Base-by-base conservation (phyloP, 2,888 invertebrate species). In the Pegoplata infirma region DNA sequence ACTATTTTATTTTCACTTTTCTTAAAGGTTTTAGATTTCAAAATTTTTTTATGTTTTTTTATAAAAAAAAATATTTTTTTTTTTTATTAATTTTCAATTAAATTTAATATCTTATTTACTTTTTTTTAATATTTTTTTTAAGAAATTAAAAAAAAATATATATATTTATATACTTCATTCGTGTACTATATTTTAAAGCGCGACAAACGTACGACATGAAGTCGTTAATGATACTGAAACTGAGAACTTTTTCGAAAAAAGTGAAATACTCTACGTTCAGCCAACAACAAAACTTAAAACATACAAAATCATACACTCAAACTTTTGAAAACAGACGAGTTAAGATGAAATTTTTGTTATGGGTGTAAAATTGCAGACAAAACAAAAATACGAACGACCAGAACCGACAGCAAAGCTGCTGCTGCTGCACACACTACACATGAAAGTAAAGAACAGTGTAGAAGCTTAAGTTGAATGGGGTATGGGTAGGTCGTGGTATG, bases 401-500 rank as follows among this genome's bases (percentile, higher is more conserved):
- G 4, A 51, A 25, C 51, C 21, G n/a, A 51, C 5, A n/a, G 5
- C 23, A 21, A 51, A n/a, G 14, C 51, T 25, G 23, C 5, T 23
- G 17, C 8, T 3, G 8, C 17, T 23, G 8, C 14, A 23, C 12
- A 23, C 23, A 51, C n/a, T 16, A 19, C 47, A n/a, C n/a, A 36
- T 40, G 55, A 59, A 53, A 77, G 51, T 56, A 67, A 64, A 49
- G 74, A 69, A 73, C 67, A 58, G 44, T 51, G 76, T 69, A 77
- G 81, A 76, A 83, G 86, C 84, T 84, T 85, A 85, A 87, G 85
- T 83, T 83, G 85, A 81, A 85, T 84, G 85, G 86, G 86, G 88
- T 88, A 85, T 88, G 88, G 88, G 88, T 88, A 88, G 88, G 88
- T 88, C 88, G 88, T 86, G 88, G 86, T 86, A 85, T 86, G 86